Conservation (phyloP, 2,797 vertebrate species). For the Melanotaenia maccullochi region DNA sequence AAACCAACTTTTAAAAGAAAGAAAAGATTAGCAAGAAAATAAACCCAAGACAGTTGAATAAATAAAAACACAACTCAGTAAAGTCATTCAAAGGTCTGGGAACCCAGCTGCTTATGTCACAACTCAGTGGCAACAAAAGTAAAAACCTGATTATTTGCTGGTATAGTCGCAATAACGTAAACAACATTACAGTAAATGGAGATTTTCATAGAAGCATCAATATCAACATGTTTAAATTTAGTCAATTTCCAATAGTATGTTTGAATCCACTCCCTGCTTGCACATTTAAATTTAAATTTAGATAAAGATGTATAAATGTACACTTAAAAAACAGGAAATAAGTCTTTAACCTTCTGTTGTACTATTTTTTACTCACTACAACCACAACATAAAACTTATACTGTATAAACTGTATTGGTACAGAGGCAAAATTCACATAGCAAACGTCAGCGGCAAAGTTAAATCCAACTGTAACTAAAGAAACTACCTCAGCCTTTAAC, state of each 20-base stretch:
- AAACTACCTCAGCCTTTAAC: conserved; percentile 14
- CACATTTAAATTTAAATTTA: neutral
- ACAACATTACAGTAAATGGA: neutral
- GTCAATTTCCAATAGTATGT: neutral
- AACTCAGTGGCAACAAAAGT: neutral
- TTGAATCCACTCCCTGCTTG: neutral
- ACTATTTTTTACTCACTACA: conserved; percentile 13
- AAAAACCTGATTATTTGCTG: neutral
- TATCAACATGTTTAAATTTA: neutral
- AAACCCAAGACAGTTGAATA: too few species aligned
- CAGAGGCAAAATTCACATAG: neutral
- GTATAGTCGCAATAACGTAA: neutral
- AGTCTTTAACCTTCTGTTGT: conserved; percentile 9
- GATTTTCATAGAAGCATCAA: neutral
- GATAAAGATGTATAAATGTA: neutral
- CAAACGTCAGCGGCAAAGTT: conserved; percentile 16
- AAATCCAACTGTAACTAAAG: conserved; percentile 17
- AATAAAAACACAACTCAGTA: too few species aligned
- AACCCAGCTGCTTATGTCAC: too few species aligned
- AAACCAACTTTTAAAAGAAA: too few species aligned
- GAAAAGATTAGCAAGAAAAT: too few species aligned
- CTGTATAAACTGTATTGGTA: conserved; percentile 10
- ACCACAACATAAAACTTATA: conserved; percentile 24
- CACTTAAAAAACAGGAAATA: conserved; percentile 4
- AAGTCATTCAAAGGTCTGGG: too few species aligned